Conservation (phyloP, 2,888 invertebrate genomes). For the Caenorhabditis imperialis region DNA sequence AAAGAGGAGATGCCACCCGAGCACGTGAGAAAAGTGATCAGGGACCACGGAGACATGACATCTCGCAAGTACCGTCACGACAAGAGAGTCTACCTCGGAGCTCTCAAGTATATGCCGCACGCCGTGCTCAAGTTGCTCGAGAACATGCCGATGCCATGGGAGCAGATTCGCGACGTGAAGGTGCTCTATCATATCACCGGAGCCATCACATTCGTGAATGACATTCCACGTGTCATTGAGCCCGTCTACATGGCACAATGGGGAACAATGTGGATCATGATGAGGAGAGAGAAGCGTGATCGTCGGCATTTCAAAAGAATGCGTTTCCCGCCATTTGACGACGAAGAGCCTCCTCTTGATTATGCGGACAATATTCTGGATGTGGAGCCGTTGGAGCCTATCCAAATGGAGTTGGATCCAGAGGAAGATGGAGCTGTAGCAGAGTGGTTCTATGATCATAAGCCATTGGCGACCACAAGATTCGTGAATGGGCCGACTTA, state of each 20-base stretch:
- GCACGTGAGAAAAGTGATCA: constrained; percentile 97
- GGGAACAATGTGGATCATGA: constrained; percentile 99
- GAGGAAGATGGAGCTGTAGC: constrained; percentile 87
- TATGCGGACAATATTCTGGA: constrained; percentile 99
- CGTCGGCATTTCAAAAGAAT: constrained; percentile 98
- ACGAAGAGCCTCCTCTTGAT: constrained; percentile 98
- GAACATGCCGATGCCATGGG: constrained; percentile 99
- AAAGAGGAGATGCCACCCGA: constrained; percentile 99
- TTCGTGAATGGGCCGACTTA: constrained; percentile 97
- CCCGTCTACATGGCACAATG: constrained; percentile 99
- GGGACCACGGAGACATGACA: constrained; percentile 99
- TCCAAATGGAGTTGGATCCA: constrained; percentile 92
- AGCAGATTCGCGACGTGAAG: constrained; percentile 97
- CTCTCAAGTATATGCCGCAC: constrained; percentile 99
- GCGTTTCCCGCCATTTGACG: constrained; percentile 99
- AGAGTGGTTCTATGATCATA: constrained; percentile 99
- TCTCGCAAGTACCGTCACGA: constrained; percentile 98
- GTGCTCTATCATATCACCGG: constrained; percentile 98
- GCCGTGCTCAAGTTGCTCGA: constrained; percentile 98
- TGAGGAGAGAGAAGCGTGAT: constrained; percentile 96
- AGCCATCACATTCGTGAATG: constrained; percentile 99
- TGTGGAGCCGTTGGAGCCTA: constrained; percentile 98
- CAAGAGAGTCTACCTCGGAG: constrained; percentile 96
- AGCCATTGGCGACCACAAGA: constrained; percentile 91
- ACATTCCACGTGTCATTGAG: constrained; percentile 99